Evolutionary conservation across 2,797 vertebrate genomes (phyloP), one percentile per base, ranked within the genome.

Genomic region (Sphenodon punctatus): DNA sequence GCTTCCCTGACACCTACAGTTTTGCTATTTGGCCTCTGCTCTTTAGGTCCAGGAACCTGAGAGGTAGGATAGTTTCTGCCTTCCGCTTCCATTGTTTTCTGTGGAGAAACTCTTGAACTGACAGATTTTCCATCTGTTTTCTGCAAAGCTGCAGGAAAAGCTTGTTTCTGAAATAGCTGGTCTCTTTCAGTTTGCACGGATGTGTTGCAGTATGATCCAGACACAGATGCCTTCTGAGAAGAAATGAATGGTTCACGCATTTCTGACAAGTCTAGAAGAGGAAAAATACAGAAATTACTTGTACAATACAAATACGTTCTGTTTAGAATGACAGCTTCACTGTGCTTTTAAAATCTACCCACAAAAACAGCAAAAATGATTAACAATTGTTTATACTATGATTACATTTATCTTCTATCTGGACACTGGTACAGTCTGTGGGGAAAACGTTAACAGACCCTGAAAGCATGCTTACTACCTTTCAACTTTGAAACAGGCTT

Each of bases 251-350:
- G 39, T 78, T 76, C 82, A n/a, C 78, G 82, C 4, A 10, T 11
- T 32, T 81, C 88, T 30, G 64, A 13, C 16, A 70, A 67, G 22
- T 69, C 86, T 89, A 68, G 9, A 79, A 79, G 48, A 67, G 32
- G 67, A 46, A 49, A 64, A 71, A 73, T 9, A 39, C 9, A 17
- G n/a, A 16, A 38, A 56, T 16, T 32, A 39, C 13, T 34, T 65
- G 51, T 69, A 23, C 41, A 39, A 16, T 32, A 63, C 48, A 20
- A 20, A 38, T 15, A 64, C 16, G 25, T 65, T 15, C n/a, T n/a
- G n/a, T n/a, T n/a, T n/a, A n/a, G n/a, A n/a, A n/a, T n/a, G n/a
- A n/a, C n/a, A n/a, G n/a, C n/a, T n/a, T n/a, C n/a, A n/a, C n/a
- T n/a, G n/a, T n/a, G n/a, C n/a, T n/a, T 74, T 49, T 69, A 30